Percentiles rank a stretch among this genome's conserved stretches.
Evolutionary conservation across 1,140 invertebrate species (phyloP).

Genomic region (Nebria ingens): DNA sequence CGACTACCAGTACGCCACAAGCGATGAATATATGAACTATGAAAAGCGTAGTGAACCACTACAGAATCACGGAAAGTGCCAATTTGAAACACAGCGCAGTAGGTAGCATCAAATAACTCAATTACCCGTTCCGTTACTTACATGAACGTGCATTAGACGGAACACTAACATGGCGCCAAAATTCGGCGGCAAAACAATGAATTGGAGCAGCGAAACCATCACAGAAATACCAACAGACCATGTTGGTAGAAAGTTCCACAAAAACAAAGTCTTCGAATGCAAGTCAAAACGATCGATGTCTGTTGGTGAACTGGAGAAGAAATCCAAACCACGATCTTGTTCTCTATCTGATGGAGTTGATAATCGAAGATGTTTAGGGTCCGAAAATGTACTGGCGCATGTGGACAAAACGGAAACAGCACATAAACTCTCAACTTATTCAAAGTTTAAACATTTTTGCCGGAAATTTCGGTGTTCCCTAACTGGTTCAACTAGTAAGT

Average conservation of each 20-base stretch:
- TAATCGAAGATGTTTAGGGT: neutral
- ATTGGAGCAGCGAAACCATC: too few relatives aligned
- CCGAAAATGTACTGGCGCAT: neutral
- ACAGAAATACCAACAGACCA: too few relatives aligned
- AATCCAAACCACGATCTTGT: neutral
- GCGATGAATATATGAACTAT: too few relatives aligned
- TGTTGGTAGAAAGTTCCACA: neutral
- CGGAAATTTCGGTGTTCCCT: neutral
- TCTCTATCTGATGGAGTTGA: neutral
- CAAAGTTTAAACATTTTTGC: neutral
- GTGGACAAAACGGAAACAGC: neutral
- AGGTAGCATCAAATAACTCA: too few relatives aligned
- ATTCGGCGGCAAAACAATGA: too few relatives aligned
- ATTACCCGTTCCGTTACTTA: too few relatives aligned
- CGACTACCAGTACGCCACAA: too few relatives aligned
- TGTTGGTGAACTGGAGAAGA: neutral
- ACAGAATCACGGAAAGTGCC: too few relatives aligned
- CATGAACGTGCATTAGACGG: too few relatives aligned
- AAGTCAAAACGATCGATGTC: neutral
- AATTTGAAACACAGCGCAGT: too few relatives aligned
- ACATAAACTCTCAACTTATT: neutral
- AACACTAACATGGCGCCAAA: conserved; percentile 5
- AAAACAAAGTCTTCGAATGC: neutral
- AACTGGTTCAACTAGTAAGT: neutral
- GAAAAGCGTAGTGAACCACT: too few relatives aligned